These are phyloP conservation scores for Callipepla californica DNA, from an alignment of 2,113 vertebrate genomes.

Conservation along the genomic window DNA sequence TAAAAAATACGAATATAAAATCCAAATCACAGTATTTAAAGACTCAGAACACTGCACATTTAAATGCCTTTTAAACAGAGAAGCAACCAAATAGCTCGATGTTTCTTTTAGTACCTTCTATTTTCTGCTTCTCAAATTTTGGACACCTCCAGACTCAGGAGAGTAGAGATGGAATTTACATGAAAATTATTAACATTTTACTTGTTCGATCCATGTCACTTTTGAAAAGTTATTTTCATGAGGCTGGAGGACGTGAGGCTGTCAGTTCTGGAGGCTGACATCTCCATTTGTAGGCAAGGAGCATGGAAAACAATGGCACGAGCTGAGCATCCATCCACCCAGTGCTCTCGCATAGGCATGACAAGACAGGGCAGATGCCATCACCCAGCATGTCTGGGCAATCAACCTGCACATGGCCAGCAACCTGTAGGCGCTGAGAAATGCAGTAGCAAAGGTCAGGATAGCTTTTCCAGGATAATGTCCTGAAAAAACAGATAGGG, in stretches of 20 bases:
- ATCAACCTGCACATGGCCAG: accelerated
- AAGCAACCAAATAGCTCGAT: conserved; percentile 23
- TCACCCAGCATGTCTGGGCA: neutral
- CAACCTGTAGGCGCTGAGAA: neutral
- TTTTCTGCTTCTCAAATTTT: conserved; percentile 62
- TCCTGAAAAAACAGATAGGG: neutral
- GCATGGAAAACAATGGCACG: neutral
- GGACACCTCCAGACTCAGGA: conserved; percentile 64
- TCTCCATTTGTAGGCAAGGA: neutral
- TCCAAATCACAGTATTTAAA: neutral
- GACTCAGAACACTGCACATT: conserved; percentile 4
- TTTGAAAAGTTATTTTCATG: conserved; percentile 20
- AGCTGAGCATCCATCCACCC: neutral
- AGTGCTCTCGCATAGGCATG: neutral
- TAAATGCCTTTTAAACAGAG: conserved; percentile 24
- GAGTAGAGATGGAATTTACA: conserved; percentile 59
- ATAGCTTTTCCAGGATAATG: neutral
- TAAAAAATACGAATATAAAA: neutral
- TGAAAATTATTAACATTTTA: conserved; percentile 66
- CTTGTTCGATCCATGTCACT: conserved; percentile 29
- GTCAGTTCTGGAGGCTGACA: conserved; percentile 16
- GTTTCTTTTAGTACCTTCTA: conserved; percentile 47
- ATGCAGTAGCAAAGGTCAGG: neutral
- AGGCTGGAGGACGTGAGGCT: conserved; percentile 13
- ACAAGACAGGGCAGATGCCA: neutral